Conservation (phyloP, 2,113 vertebrate genomes). For the Mormoops blainvillei region DNA sequence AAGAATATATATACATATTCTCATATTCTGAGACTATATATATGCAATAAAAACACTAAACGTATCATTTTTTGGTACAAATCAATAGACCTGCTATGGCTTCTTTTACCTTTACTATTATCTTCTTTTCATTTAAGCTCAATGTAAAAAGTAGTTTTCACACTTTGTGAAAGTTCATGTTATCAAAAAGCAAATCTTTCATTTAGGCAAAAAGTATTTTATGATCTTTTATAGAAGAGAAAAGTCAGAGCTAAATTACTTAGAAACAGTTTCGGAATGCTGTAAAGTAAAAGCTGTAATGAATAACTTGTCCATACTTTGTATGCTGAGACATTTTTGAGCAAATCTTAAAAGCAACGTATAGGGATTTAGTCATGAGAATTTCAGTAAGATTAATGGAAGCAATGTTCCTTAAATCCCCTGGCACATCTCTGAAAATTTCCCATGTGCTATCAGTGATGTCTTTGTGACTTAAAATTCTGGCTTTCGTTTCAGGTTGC, state of each 20-base stretch:
- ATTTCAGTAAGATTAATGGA: slow-evolving; percentile 51
- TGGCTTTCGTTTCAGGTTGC: slow-evolving; percentile 43
- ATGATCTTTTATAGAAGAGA: slow-evolving; percentile 52
- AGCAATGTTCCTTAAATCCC: slow-evolving; percentile 16
- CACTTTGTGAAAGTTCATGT: slow-evolving; percentile 37
- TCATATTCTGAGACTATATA: background rate
- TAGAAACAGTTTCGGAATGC: slow-evolving; percentile 30
- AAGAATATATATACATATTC: background rate
- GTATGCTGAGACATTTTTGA: slow-evolving; percentile 50
- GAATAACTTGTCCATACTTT: slow-evolving; percentile 52
- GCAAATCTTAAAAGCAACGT: slow-evolving; percentile 53
- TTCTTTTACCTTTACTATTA: slow-evolving; percentile 34
- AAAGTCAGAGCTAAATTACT: slow-evolving; percentile 53
- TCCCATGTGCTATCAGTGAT: slow-evolving; percentile 3
- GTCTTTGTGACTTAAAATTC: slow-evolving; percentile 42
- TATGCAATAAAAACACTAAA: background rate
- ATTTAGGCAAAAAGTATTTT: slow-evolving; percentile 53
- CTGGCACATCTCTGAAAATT: slow-evolving; percentile 49
- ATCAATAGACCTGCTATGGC: background rate
- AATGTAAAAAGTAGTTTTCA: slow-evolving; percentile 31
- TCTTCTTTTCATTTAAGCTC: slow-evolving; percentile 26
- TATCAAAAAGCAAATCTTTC: slow-evolving; percentile 59
- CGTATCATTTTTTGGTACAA: background rate
- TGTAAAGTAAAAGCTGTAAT: slow-evolving; percentile 53
- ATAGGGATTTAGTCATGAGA: slow-evolving; percentile 30